A percentile compares a stretch with the other conserved stretches of the same genome.
Evolutionary conservation across 2,888 invertebrate species (phyloP).

Genomic region (Ceratothoa steindachneri): DNA sequence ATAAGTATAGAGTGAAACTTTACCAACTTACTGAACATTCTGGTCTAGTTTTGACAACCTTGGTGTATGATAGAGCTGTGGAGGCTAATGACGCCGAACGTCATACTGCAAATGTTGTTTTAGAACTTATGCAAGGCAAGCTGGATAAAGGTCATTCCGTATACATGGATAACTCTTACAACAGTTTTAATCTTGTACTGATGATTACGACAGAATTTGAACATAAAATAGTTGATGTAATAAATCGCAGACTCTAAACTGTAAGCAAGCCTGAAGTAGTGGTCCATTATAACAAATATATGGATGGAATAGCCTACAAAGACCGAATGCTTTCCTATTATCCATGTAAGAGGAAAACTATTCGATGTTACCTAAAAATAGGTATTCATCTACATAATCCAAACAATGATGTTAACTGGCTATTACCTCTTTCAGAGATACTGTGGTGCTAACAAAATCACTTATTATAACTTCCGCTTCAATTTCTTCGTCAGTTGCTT

Average conservation of each 20-base stretch:
- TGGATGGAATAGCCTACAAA: background rate
- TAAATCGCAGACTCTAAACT: background rate
- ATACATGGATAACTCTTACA: background rate
- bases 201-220: background rate
- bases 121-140: background rate
- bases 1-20: no score
- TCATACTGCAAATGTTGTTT: background rate
- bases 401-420: background rate
- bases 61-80: no score
- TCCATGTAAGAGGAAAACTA: background rate
- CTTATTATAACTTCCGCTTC: background rate
- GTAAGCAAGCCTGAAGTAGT: background rate
- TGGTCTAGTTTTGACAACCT: no score
- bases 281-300: background rate
- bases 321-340: background rate
- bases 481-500: background rate
- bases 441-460: background rate
- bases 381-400: background rate
- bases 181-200: background rate
- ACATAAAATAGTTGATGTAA: no score
- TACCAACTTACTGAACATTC: no score
- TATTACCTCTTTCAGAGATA: background rate
- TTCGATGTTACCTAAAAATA: background rate
- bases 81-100: no score
- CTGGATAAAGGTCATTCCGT: background rate